Base-by-base conservation (phyloP, 2,888 invertebrate species). In the Anticlea derivata region DNA sequence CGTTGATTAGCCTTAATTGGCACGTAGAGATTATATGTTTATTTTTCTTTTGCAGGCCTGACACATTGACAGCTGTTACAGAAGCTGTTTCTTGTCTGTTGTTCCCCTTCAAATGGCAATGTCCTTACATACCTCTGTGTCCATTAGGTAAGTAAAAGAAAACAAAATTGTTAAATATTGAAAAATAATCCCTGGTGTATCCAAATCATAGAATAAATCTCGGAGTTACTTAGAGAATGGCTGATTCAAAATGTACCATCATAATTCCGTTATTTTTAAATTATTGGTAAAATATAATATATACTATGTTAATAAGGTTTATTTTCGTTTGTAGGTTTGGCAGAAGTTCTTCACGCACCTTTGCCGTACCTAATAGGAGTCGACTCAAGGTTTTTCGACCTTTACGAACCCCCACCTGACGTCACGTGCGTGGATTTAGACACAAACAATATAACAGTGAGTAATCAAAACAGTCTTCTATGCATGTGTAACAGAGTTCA, bases 101-200 rank as follows among this genome's bases (percentile, higher is more conserved):
- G 66, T 99, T 99, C 82, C 99, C 99, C 0, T 99, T 99, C 84
- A 98, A 98, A 83, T 99, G 99, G 99, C 99, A 99, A 84, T 99
- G 99, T 78, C 99, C 99, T 0, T 99, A 99, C 83, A 99, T 99
- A 88, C 99, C 99, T 1, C 91, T 99, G 44, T 99, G 99, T 91
- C 99, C 99, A 7, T 92, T 99, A 78, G 96, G 96, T 93, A 80
- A 81, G 82, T 20, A 1, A 8, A 26, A 22, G 4, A 26, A 26
- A 22, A 24, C 2, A 12, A 37, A 22, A 22, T 1, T n/a, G 11
- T 12, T 23, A 12, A 24, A 6, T 26, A 5, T 13, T 17, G n/a
- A n/a, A n/a, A n/a, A n/a, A n/a, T n/a, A n/a, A n/a, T n/a, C n/a
- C n/a, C n/a, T n/a, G n/a, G n/a, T n/a, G n/a, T n/a, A n/a, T n/a